Evolutionary conservation across 2,888 invertebrate genomes (phyloP).

Genomic region (Nephrotoma guestfalica): DNA sequence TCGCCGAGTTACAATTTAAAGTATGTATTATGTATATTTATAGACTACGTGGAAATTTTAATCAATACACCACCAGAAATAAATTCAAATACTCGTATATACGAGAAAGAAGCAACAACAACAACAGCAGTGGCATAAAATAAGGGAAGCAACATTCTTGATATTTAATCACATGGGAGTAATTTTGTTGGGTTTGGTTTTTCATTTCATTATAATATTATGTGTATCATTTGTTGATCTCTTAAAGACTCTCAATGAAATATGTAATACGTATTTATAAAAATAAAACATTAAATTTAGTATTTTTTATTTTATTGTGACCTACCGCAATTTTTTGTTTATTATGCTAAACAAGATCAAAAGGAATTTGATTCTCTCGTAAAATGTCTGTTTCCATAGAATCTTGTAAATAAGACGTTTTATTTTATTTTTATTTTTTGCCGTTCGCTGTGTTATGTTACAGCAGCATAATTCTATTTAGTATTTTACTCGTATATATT

Average conservation of each 20-base stretch:
- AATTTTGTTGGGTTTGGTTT: background rate
- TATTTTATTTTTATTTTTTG: background rate
- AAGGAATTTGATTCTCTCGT: background rate
- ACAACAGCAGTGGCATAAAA: background rate
- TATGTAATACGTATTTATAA: background rate
- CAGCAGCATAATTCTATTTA: background rate
- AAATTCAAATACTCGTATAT: background rate
- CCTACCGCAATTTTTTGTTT: background rate
- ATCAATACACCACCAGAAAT: background rate
- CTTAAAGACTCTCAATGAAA: background rate
- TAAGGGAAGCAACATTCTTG: background rate
- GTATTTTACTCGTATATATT: no score
- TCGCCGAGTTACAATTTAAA: background rate
- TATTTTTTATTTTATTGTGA: background rate
- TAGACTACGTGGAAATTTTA: background rate
- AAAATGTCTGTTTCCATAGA: background rate
- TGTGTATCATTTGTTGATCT: background rate
- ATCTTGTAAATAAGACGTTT: background rate
- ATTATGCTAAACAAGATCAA: background rate
- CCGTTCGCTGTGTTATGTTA: background rate
- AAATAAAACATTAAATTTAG: background rate
- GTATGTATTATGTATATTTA: background rate
- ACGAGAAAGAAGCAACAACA: background rate
- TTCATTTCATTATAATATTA: background rate
- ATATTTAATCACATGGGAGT: background rate